Conservation (phyloP, 1,140 invertebrate species). For the Contarinia nasturtii region DNA sequence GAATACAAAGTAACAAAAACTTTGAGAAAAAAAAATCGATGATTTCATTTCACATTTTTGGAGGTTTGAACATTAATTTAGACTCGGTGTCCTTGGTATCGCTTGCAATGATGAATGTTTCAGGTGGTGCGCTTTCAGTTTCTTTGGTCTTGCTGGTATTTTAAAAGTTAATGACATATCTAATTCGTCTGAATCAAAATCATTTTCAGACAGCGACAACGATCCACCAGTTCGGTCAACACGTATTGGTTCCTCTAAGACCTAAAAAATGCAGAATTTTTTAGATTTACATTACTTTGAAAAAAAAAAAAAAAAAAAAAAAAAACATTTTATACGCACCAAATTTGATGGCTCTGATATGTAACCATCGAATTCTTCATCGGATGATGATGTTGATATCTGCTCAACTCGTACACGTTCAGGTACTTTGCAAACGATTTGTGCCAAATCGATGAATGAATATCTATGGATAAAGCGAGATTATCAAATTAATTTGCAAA, state of each 20-base stretch:
- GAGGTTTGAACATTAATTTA: no score
- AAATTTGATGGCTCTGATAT: slow-evolving; percentile 54
- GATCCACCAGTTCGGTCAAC: slow-evolving; percentile 43
- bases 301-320: slow-evolving; percentile 24
- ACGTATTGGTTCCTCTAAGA: slow-evolving; percentile 22
- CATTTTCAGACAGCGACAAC: slow-evolving; percentile 57
- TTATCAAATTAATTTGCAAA: neutral
- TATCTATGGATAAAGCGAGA: slow-evolving; percentile 28
- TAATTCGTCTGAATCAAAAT: slow-evolving; percentile 42
- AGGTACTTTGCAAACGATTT: slow-evolving; percentile 80
- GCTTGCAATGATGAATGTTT: no score
- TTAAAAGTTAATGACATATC: slow-evolving; percentile 8
- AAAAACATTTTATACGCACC: slow-evolving; percentile 8
- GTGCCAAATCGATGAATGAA: slow-evolving; percentile 87
- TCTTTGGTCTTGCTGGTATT: neutral
- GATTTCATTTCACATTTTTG: no score
- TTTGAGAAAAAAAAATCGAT: no score
- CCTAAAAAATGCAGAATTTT: slow-evolving; percentile 2
- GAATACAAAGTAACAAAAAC: no score
- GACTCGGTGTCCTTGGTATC: no score
- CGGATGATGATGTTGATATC: slow-evolving; percentile 32
- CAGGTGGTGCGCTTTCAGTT: no score
- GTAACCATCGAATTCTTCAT: slow-evolving; percentile 61
- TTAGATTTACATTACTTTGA: neutral
- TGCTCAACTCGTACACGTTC: slow-evolving; percentile 30